A percentile compares a stretch with the other conserved stretches of the same genome.
These are phyloP conservation scores for Betta splendens DNA, from an alignment of 2,797 vertebrate species.

Conservation along the genomic window DNA sequence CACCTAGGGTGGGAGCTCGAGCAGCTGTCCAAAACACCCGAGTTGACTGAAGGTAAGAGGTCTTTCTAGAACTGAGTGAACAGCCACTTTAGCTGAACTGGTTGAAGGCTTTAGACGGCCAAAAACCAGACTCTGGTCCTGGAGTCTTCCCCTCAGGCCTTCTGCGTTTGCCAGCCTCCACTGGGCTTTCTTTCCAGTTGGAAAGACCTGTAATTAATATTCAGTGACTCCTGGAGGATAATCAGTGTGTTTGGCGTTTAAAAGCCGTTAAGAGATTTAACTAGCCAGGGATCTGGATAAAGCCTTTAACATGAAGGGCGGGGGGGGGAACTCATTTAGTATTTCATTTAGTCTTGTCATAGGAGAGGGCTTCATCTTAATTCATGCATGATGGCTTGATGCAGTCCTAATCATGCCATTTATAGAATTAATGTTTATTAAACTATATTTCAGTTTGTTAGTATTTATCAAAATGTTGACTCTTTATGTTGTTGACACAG, in stretches of 20 bases:
- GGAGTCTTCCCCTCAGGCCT: neutral
- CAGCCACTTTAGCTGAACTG: slow-evolving; percentile 14
- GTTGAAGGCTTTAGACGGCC: slow-evolving; percentile 9
- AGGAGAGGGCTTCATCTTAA: slow-evolving; percentile 3
- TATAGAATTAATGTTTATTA: neutral
- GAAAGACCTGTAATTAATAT: slow-evolving; percentile 77
- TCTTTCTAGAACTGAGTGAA: neutral
- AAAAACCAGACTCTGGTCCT: slow-evolving; percentile 19
- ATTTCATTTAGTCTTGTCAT: slow-evolving; percentile 39
- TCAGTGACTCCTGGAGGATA: slow-evolving; percentile 69
- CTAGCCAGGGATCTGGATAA: slow-evolving; percentile 67
- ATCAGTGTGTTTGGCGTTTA: slow-evolving; percentile 63
- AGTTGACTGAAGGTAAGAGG: slow-evolving; percentile 87
- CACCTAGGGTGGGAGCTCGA: slow-evolving; percentile 98
- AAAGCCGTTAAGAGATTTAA: slow-evolving; percentile 73
- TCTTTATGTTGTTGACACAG: slow-evolving; percentile 62
- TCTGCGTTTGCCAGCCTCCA: slow-evolving; percentile 42
- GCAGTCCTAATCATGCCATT: neutral
- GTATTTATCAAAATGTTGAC: neutral
- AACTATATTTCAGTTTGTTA: neutral
- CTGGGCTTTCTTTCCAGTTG: slow-evolving; percentile 63
- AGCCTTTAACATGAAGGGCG: slow-evolving; percentile 29
- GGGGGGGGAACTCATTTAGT: slow-evolving; percentile 59
- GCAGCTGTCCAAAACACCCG: slow-evolving; percentile 94
- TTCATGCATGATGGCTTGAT: neutral